phyloP scores from a whole-genome alignment of 2,797 vertebrate species.

The Toxotes lorentzi region DNA sequence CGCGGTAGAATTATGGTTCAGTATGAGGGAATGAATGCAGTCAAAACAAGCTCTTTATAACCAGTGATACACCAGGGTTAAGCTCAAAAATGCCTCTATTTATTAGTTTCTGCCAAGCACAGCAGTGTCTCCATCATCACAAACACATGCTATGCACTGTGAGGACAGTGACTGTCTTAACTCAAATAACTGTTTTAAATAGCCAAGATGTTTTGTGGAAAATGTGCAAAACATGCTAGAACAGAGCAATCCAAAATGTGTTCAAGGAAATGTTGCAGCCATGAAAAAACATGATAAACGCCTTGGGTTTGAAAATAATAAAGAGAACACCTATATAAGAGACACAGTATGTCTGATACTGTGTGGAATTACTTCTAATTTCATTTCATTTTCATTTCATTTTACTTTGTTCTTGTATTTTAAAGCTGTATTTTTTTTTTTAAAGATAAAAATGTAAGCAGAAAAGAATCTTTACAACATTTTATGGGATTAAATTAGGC shows the following conservation, averaged over 20 bases:
- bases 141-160: constrained; percentile 1
- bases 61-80: background rate
- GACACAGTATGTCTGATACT: background rate
- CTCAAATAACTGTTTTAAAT: background rate
- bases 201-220: background rate
- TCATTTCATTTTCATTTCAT: background rate
- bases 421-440: too few species aligned
- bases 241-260: background rate
- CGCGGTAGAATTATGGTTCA: background rate
- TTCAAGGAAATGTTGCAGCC: too few species aligned
- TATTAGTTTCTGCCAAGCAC: background rate
- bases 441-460: too few species aligned
- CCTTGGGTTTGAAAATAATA: too few species aligned
- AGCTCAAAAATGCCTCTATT: too few species aligned
- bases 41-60: background rate
- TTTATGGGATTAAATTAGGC: background rate
- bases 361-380: background rate
- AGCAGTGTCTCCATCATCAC: background rate
- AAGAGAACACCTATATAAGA: too few species aligned
- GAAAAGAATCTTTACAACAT: background rate
- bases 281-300: too few species aligned
- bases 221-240: background rate
- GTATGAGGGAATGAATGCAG: background rate
- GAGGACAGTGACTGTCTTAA: background rate
- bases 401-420: too few species aligned